Percentiles rank a stretch among this genome's conserved stretches.
Evolutionary conservation across 2,797 vertebrate genomes (phyloP).

Genomic region (Pterois miles): DNA sequence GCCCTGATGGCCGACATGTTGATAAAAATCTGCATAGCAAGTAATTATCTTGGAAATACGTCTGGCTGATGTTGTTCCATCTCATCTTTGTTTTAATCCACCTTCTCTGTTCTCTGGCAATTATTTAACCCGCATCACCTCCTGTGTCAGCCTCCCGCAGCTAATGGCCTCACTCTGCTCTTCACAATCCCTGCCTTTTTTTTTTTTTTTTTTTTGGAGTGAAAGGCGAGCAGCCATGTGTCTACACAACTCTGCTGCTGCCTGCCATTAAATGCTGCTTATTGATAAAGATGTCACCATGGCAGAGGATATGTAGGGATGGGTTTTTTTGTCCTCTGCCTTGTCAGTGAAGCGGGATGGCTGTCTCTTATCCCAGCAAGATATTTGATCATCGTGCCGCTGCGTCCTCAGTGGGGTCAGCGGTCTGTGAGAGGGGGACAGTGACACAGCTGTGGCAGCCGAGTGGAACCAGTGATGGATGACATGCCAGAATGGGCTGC

Average conservation of each 20-base stretch:
- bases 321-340: slow-evolving; percentile 10
- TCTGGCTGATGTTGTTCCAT: slow-evolving; percentile 43
- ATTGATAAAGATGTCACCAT: slow-evolving; percentile 60
- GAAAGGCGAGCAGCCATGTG: slow-evolving; percentile 25
- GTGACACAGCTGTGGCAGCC: slow-evolving; percentile 79
- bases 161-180: slow-evolving; percentile 57
- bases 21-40: slow-evolving; percentile 63
- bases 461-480: slow-evolving; percentile 82
- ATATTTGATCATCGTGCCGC: slow-evolving; percentile 71
- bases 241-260: slow-evolving; percentile 9
- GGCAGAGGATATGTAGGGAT: slow-evolving; percentile 30
- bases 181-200: slow-evolving; percentile 19
- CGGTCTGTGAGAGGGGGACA: slow-evolving; percentile 61
- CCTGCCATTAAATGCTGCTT: slow-evolving; percentile 54
- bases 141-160: slow-evolving; percentile 38
- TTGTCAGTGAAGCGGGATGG: slow-evolving; percentile 52
- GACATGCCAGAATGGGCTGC: slow-evolving; percentile 72
- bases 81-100: slow-evolving; percentile 53
- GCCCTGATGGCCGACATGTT: slow-evolving; percentile 59
- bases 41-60: slow-evolving; percentile 63
- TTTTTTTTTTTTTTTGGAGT: not conserved
- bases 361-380: slow-evolving; percentile 61
- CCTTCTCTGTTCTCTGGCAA: slow-evolving; percentile 48
- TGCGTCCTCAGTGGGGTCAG: slow-evolving; percentile 76
- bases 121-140: slow-evolving; percentile 62